phyloP scores from a whole-genome alignment of 1,140 invertebrate species.

The Saccostrea glomerata region DNA sequence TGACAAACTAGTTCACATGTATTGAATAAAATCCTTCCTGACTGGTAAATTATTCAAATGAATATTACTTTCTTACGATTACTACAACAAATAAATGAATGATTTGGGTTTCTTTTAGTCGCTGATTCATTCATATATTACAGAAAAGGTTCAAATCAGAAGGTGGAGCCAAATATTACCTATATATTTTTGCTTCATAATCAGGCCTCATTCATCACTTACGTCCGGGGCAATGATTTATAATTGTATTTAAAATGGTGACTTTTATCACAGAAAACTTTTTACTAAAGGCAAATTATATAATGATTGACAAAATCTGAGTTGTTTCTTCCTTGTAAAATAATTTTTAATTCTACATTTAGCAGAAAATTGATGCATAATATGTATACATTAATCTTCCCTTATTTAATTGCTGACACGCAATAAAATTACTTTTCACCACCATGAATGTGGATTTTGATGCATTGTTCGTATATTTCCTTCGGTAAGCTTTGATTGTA shows the following conservation, averaged over 20 bases:
- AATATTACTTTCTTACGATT: not conserved
- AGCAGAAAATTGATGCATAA: not conserved
- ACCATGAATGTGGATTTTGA: not conserved
- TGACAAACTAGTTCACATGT: constrained; percentile 3
- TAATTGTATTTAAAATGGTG: not conserved
- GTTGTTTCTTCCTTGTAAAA: not conserved
- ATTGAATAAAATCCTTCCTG: not conserved
- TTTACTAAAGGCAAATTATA: not conserved
- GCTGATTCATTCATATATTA: not conserved
- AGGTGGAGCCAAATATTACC: not conserved
- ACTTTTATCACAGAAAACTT: not conserved
- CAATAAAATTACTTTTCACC: not conserved
- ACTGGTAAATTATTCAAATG: constrained; percentile 24
- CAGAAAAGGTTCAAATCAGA: not conserved
- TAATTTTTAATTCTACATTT: not conserved
- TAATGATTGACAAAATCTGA: not conserved
- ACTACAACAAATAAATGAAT: not conserved
- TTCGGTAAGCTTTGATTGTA: no score
- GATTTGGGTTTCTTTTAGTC: not conserved
- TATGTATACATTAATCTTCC: not conserved
- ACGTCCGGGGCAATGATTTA: not conserved
- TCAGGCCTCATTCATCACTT: not conserved
- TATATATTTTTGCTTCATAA: not conserved
- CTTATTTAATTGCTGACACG: not conserved
- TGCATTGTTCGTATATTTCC: no score